Evolutionary conservation across 2,113 vertebrate genomes (phyloP), one percentile per base, ranked within the genome.

Genomic region (Muscicapa adusta): DNA sequence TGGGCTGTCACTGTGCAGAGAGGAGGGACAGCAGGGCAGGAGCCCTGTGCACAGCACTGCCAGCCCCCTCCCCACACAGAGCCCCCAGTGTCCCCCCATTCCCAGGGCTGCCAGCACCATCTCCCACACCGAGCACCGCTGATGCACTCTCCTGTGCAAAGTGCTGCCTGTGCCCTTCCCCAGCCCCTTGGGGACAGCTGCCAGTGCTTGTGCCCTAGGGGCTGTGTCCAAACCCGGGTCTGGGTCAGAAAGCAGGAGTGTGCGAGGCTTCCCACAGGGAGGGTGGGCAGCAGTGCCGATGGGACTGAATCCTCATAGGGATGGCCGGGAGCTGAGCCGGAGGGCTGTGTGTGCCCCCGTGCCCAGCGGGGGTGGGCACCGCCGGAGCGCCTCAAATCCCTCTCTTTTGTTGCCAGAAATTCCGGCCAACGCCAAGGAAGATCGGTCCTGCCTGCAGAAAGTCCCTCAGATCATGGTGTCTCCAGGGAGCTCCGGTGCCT

Each of bases 391-490:
- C 47, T 92, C 85, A 92, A 31, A 26, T 4, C 12, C 42, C 34
- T 92, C 48, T 91, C 97, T 51, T 97, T 95, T 97, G 53, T 82
- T 97, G 96, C 95, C 98, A 99, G 99, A 99, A 98, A 99, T 99
- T 97, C 99, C 99, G 80, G 99, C 99, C 94, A 99, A 99, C 43
- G 99, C 98, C 98, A 99, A 98, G 97, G 99, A 99, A 71, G 99
- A 99, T 57, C 98, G 98, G 71, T 98, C 98, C 51, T 99, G 98
- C 98, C 98, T 99, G 90, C 99, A 98, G 92, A 99, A 99, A 98
- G 98, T 98, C 84, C 98, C 98, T 98, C 99, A 99, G 97, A 98
- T 99, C 91, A 98, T 98, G 9, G 98, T 99, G 96, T 98, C 98
- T 29, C 79, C 99, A 53, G 98, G 97, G 91, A 98, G 95, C 95